Conservation (phyloP, 2,113 vertebrate genomes). For the Epinephelus lanceolatus region DNA sequence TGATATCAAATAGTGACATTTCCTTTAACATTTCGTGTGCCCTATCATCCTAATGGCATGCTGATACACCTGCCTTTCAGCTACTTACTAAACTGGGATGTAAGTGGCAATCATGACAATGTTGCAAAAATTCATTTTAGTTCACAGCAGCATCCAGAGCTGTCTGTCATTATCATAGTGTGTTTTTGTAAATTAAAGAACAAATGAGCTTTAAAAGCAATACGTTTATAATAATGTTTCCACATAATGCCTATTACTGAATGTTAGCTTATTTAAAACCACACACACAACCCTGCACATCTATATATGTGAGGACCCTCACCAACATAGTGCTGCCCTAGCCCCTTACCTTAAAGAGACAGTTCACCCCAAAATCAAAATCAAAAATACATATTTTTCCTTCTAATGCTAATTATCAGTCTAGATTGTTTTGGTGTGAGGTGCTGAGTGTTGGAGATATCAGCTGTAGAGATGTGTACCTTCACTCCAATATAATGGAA, state of each 20-base stretch:
- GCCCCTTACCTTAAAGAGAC: too few species aligned
- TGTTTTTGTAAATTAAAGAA: not conserved
- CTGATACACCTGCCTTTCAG: conserved; percentile 23
- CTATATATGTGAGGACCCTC: too few species aligned
- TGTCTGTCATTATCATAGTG: not conserved
- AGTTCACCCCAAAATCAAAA: too few species aligned
- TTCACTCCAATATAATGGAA: too few species aligned
- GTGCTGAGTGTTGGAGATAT: too few species aligned
- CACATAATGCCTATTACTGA: not conserved
- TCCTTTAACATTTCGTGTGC: conserved; percentile 40
- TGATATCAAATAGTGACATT: conserved; percentile 58
- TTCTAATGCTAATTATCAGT: too few species aligned
- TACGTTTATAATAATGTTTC: not conserved
- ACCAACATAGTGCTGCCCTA: too few species aligned
- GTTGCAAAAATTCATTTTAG: not conserved
- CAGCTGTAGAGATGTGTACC: too few species aligned
- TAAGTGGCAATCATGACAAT: conserved; percentile 22
- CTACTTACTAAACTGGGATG: conserved; percentile 14
- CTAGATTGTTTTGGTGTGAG: too few species aligned
- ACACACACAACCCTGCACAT: too few species aligned
- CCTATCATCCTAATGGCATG: conserved; percentile 29
- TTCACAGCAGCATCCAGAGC: not conserved
- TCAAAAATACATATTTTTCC: too few species aligned
- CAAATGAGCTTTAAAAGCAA: not conserved
- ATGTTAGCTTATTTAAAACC: too few species aligned